Conservation (phyloP, 2,888 invertebrate species). For the Clanis bilineata region DNA sequence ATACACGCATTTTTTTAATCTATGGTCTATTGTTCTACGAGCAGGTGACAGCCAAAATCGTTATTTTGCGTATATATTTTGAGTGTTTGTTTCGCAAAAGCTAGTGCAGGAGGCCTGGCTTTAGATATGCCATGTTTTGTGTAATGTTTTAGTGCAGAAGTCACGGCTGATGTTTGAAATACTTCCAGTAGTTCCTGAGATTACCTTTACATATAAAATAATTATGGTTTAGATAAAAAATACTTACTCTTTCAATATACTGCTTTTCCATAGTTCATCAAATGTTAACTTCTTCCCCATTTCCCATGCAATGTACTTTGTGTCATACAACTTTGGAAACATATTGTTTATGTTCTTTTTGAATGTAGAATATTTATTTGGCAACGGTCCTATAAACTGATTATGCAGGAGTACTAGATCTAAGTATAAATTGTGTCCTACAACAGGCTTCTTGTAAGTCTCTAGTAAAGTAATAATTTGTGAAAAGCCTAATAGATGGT, state of each 20-base stretch:
- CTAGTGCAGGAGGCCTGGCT: too few species aligned
- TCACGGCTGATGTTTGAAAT: too few species aligned
- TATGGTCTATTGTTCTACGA: too few species aligned
- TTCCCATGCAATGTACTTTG: constrained; percentile 85
- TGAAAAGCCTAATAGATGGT: constrained; percentile 84
- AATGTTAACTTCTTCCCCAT: constrained; percentile 68
- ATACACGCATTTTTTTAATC: too few species aligned
- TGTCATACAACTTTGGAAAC: constrained; percentile 88
- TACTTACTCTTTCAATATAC: constrained; percentile 75
- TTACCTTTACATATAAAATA: not conserved
- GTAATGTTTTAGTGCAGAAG: too few species aligned
- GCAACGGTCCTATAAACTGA: constrained; percentile 87
- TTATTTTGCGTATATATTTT: too few species aligned
- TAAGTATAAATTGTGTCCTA: constrained; percentile 89
- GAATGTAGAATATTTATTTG: constrained; percentile 84
- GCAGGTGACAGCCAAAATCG: too few species aligned
- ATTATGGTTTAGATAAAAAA: not conserved
- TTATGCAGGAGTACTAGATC: constrained; percentile 87
- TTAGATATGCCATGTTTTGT: too few species aligned
- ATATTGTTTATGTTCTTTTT: constrained; percentile 83
- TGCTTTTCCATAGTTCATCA: constrained; percentile 77
- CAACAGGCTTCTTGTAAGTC: constrained; percentile 84
- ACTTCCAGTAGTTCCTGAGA: too few species aligned
- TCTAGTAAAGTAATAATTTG: constrained; percentile 84
- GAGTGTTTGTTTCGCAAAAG: too few species aligned